Evolutionary conservation across 2,888 invertebrate genomes (phyloP).

Genomic region (Aphodius granarius): DNA sequence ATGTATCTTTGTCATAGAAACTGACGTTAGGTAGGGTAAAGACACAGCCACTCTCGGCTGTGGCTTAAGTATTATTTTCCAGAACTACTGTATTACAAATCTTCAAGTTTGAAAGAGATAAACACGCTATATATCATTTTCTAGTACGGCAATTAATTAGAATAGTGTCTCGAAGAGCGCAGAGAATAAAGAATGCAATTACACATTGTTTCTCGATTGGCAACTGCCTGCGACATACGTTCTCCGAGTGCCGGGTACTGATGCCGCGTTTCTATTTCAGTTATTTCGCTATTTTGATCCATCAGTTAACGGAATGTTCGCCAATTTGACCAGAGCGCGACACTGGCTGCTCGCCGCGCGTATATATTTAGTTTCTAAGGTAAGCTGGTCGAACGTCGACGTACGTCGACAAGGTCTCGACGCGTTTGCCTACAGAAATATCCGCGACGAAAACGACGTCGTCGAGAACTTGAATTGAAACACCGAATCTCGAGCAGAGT

Average conservation of each 20-base stretch:
- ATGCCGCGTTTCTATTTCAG: not conserved
- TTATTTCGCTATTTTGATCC: not conserved
- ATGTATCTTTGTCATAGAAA: too few relatives aligned
- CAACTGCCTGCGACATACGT: not conserved
- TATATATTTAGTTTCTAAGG: not conserved
- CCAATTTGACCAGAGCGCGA: not conserved
- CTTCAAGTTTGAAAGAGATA: too few relatives aligned
- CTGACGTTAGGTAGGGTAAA: too few relatives aligned
- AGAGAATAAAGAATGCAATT: not conserved
- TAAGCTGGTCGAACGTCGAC: not conserved
- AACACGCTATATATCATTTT: not conserved
- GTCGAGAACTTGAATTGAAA: not conserved
- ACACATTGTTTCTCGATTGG: not conserved
- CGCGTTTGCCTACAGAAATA: not conserved
- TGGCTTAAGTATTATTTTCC: too few relatives aligned
- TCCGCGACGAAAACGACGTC: not conserved
- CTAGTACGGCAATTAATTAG: not conserved
- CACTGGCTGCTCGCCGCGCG: not conserved
- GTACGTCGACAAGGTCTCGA: not conserved
- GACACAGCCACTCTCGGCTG: too few relatives aligned
- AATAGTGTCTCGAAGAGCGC: not conserved
- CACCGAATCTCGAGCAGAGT: not conserved
- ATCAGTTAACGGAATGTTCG: not conserved
- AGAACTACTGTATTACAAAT: too few relatives aligned
- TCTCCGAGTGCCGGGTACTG: not conserved